These are phyloP conservation scores for Actinopyga echinites DNA, from an alignment of 53 echinoderm and acorn worm species.

Conservation along the genomic window DNA sequence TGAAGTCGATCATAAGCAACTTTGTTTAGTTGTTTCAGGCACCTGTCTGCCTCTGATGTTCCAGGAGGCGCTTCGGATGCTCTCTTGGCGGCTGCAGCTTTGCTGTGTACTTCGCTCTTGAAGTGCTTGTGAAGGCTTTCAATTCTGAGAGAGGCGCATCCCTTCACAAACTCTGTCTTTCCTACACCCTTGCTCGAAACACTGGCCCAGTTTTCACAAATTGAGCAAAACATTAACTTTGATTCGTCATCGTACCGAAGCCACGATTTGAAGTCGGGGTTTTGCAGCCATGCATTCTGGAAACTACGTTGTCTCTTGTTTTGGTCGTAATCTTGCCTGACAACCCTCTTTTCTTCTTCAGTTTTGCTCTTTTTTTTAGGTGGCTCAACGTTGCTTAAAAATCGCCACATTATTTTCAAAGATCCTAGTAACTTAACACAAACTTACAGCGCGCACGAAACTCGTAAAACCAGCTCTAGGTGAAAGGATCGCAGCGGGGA, in stretches of 20 bases:
- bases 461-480: too few species aligned
- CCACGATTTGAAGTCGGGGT: background rate
- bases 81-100: background rate
- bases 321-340: background rate
- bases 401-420: constrained; percentile 17
- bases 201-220: constrained; percentile 4
- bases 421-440: too few species aligned
- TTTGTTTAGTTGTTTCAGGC: constrained; percentile 25
- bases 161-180: constrained; percentile 6
- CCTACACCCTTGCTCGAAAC: background rate
- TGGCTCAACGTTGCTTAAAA: background rate
- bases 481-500: too few species aligned
- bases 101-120: background rate
- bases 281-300: background rate
- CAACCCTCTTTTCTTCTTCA: background rate
- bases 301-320: background rate
- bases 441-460: too few species aligned
- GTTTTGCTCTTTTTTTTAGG: background rate
- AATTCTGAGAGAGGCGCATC: background rate
- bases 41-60: constrained; percentile 8
- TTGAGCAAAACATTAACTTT: background rate
- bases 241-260: background rate
- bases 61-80: background rate
- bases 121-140: constrained; percentile 5
- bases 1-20: constrained; percentile 24